Base-by-base conservation (phyloP, 2,113 vertebrate species). In the Prunella himalayana region DNA sequence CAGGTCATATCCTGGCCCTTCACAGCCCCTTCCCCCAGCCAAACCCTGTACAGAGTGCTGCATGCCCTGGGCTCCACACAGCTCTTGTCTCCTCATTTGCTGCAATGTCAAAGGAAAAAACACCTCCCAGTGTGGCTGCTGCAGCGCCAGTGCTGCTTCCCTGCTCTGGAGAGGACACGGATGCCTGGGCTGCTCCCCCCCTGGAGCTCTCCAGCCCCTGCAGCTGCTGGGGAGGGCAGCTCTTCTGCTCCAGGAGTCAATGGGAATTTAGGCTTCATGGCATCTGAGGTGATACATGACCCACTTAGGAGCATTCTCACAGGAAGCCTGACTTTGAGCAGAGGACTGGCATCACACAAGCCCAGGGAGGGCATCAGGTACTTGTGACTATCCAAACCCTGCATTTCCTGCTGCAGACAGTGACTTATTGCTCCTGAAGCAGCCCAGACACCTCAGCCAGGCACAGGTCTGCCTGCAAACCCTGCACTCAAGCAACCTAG, bases 51-150 rank as follows among this genome's bases (percentile, higher is more conserved):
- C 41, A 9, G 35, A 72, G 31, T 2, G 1, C 5, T 10, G 15
- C 3, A 3, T 15, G 64, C 59, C 59, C 75, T 1, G 1, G 28
- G 25, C 57, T 92, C 68, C 78, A 63, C 61, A 7, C 14, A 68
- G 82, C 49, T 78, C 71, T 24, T 1, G 30, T 56, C 65, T 88
- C 80, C 63, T 90, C 75, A 19, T 81, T 70, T 95, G 82, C 91
- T 95, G 86, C 95, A 97, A 91, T 85, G 86, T 94, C 95, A 95
- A 86, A 83, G n/a, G 35, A 19, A 10, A 82, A 89, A 92, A 51
- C 47, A 44, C 31, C 37, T 69, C 54, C 35, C 44, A 10, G 56
- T 6, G 19, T 3, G 0, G 78, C 47, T 88, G 78, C 90, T 51
- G 81, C 88, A 61, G 92, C 3, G 0, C 10, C 17, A 2, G 60